Evolutionary conservation across 2,888 invertebrate species (phyloP).

Genomic region (Imbricaverruca yamaguchii): DNA sequence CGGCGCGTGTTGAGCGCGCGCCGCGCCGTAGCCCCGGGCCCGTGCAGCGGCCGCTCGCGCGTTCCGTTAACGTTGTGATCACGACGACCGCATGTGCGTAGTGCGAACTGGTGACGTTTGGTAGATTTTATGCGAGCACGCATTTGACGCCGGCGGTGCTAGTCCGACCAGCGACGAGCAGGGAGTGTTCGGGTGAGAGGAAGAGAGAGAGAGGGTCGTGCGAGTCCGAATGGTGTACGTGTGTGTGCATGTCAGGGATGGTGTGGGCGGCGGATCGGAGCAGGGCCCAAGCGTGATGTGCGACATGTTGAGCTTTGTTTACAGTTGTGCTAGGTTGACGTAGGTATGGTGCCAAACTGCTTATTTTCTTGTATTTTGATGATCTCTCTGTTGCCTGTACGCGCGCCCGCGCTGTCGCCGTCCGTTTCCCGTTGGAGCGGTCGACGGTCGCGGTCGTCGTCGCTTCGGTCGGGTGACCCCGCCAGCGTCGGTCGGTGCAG

Average conservation of each 20-base stretch:
- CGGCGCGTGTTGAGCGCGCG: too few species aligned
- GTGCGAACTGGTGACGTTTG: too few species aligned
- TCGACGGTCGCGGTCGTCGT: not conserved
- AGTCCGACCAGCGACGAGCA: not conserved
- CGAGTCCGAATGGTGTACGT: not conserved
- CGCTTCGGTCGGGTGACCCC: not conserved
- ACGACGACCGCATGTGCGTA: too few species aligned
- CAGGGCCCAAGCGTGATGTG: not conserved
- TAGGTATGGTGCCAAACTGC: slow-evolving; percentile 15
- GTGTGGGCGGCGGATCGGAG: not conserved
- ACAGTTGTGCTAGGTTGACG: slow-evolving; percentile 9
- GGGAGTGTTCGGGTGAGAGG: not conserved
- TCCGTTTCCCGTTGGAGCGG: not conserved
- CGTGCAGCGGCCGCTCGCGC: too few species aligned
- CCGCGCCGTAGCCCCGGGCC: too few species aligned
- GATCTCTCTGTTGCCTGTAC: not conserved
- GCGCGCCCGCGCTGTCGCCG: not conserved
- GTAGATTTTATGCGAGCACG: not conserved
- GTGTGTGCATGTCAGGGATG: not conserved
- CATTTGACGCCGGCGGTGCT: not conserved
- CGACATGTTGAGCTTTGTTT: slow-evolving; percentile 9
- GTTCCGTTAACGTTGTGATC: too few species aligned
- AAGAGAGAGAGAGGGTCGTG: too few species aligned
- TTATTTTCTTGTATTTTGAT: not conserved
- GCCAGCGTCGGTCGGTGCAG: too few species aligned